These are phyloP conservation scores for Haliaeetus leucogaster DNA, from an alignment of 2,113 vertebrate genomes.

Conservation along the genomic window DNA sequence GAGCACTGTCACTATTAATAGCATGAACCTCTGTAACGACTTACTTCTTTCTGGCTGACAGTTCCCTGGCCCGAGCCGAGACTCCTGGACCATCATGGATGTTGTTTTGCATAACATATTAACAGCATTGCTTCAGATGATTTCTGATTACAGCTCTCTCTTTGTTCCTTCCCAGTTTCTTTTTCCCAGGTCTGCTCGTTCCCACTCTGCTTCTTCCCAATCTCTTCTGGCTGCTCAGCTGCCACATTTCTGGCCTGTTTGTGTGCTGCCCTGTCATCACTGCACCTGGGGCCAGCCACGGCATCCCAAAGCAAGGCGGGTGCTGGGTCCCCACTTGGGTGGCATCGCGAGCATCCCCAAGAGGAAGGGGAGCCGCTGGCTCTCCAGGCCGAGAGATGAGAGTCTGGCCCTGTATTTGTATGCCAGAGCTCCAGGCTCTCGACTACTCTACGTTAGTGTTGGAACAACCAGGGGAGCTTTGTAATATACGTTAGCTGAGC, in stretches of 20 bases:
- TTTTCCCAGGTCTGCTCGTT: background rate
- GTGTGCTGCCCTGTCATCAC: background rate
- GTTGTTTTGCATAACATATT: background rate
- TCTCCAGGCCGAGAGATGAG: background rate
- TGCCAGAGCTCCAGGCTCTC: background rate
- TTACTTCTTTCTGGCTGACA: conserved; percentile 1
- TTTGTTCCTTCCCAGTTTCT: background rate
- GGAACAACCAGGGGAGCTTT: background rate
- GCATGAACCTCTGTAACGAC: background rate
- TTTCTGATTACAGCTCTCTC: conserved; percentile 13
- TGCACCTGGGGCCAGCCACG: background rate
- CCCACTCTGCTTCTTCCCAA: background rate
- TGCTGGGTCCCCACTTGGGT: background rate
- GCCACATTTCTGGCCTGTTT: background rate
- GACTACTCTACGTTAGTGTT: background rate
- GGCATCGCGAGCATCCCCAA: background rate
- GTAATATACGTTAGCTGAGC: background rate
- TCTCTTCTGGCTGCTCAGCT: background rate
- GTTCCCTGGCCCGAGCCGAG: conserved; percentile 9
- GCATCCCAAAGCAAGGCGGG: background rate
- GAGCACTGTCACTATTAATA: conserved; percentile 4
- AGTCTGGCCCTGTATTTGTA: background rate
- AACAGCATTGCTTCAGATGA: background rate
- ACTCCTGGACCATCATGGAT: conserved; percentile 17
- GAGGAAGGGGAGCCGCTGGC: background rate